Percentiles rank a stretch among this genome's conserved stretches.
These are phyloP conservation scores for Sebastes goodei DNA, from an alignment of 2,797 vertebrate species.

Conservation along the genomic window DNA sequence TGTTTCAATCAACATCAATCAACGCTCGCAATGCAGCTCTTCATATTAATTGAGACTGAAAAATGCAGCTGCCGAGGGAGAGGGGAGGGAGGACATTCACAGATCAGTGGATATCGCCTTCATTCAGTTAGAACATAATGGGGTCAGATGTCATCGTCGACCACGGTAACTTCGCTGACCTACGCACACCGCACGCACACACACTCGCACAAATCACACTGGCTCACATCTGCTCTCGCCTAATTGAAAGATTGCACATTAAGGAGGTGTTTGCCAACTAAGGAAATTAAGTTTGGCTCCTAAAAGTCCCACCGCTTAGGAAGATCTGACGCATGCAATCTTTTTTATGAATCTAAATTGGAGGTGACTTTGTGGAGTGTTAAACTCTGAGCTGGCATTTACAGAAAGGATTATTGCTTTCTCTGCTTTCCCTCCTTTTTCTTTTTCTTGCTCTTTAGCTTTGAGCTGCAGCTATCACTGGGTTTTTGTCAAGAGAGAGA, in stretches of 20 bases:
- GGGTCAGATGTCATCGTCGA: slow-evolving; percentile 54
- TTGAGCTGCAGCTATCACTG: slow-evolving; percentile 31
- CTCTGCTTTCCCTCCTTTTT: neutral
- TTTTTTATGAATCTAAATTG: slow-evolving; percentile 70
- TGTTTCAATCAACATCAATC: slow-evolving; percentile 82
- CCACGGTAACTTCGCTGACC: slow-evolving; percentile 41
- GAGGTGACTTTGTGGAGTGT: slow-evolving; percentile 72
- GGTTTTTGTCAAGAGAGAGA: slow-evolving; percentile 18
- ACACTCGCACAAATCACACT: slow-evolving; percentile 22
- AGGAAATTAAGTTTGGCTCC: slow-evolving; percentile 68
- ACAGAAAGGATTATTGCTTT: slow-evolving; percentile 53
- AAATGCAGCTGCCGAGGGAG: slow-evolving; percentile 29
- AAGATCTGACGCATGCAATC: slow-evolving; percentile 70
- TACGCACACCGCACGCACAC: neutral
- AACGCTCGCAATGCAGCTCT: slow-evolving; percentile 56
- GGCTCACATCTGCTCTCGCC: slow-evolving; percentile 33
- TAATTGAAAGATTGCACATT: slow-evolving; percentile 63
- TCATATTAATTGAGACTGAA: slow-evolving; percentile 65
- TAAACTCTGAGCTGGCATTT: slow-evolving; percentile 65
- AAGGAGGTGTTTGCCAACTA: slow-evolving; percentile 57
- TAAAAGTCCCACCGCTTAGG: slow-evolving; percentile 54
- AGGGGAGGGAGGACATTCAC: slow-evolving; percentile 10
- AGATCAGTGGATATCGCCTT: slow-evolving; percentile 39
- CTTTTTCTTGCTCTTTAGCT: slow-evolving; percentile 20
- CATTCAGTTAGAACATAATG: slow-evolving; percentile 34